phyloP scores from a whole-genome alignment of 1,140 invertebrate species.

The Diuraphis noxia region DNA sequence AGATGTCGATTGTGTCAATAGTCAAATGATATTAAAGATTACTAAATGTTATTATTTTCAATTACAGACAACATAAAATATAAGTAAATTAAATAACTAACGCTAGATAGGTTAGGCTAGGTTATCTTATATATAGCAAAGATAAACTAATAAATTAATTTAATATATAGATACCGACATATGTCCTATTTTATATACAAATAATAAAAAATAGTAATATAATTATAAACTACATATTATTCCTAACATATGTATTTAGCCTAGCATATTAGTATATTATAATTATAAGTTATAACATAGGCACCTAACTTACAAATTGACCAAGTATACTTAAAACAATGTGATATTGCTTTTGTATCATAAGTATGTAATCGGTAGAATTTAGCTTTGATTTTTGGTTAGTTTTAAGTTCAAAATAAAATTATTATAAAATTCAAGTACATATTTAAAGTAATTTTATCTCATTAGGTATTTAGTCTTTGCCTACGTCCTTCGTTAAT shows the following conservation, averaged over 20 bases:
- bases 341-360: not conserved
- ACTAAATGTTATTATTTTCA: not conserved
- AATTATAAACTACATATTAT: not conserved
- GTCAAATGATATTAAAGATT: not conserved
- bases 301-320: not conserved
- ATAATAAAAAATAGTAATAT: not conserved
- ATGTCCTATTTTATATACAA: not conserved
- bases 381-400: not conserved
- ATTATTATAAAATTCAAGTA: not conserved
- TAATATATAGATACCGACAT: no score
- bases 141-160: not conserved
- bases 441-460: not conserved
- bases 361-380: not conserved
- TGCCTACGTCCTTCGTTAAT: not conserved
- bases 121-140: not conserved
- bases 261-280: not conserved
- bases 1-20: not conserved
- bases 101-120: not conserved
- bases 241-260: not conserved
- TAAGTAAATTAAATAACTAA: not conserved
- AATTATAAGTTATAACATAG: no score
- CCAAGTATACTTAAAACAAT: not conserved
- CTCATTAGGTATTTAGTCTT: not conserved
- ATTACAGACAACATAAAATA: not conserved
- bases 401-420: not conserved